phyloP scores from a whole-genome alignment of 2,113 vertebrate genomes.

The Poeciliopsis prolifica region DNA sequence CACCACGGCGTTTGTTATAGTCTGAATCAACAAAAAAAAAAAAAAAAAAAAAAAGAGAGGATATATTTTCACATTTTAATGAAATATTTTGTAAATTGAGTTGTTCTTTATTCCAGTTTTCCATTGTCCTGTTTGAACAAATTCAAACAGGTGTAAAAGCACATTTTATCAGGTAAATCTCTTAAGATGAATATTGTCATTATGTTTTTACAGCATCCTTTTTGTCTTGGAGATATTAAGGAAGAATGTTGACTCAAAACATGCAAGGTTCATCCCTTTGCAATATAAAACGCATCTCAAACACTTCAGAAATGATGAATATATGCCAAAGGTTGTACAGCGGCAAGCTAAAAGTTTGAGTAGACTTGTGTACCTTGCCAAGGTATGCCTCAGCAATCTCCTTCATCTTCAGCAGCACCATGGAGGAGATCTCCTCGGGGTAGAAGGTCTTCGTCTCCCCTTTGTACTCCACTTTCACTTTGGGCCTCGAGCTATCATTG shows the following conservation, averaged over 20 bases:
- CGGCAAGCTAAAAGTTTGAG: too few relatives aligned
- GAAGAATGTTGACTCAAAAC: neutral
- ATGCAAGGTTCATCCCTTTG: neutral
- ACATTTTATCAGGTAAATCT: neutral
- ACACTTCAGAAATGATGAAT: neutral
- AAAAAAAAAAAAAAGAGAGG: neutral
- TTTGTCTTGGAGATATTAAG: neutral
- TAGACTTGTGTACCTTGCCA: constrained; percentile 69
- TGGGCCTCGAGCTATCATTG: constrained; percentile 72
- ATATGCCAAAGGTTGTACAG: neutral
- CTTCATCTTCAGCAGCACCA: constrained; percentile 82
- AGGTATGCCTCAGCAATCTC: constrained; percentile 81
- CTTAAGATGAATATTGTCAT: neutral
- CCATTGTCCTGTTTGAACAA: too few relatives aligned
- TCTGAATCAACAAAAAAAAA: constrained; percentile 37
- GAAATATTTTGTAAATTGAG: neutral
- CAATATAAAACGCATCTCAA: too few relatives aligned
- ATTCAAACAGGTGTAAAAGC: neutral
- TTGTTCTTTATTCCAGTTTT: neutral
- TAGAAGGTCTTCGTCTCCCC: constrained; percentile 79
- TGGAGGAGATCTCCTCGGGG: constrained; percentile 82
- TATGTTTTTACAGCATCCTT: neutral
- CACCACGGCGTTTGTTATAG: constrained; percentile 75
- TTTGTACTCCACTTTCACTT: constrained; percentile 81
- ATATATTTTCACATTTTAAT: neutral